These are phyloP conservation scores for Meloe dianella DNA, from an alignment of 2,888 invertebrate genomes.

Conservation along the genomic window DNA sequence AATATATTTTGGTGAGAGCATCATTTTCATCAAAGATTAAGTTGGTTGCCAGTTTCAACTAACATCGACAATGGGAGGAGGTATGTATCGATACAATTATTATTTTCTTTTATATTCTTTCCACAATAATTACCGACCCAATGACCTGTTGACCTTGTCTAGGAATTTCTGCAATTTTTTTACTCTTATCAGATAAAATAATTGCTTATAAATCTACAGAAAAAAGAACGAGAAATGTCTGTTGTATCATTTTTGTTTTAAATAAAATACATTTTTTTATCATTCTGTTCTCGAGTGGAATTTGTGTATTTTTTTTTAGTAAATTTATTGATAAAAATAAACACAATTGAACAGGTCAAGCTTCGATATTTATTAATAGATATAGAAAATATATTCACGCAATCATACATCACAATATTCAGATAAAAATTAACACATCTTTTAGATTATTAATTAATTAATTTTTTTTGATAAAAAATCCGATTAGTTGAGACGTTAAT, in stretches of 20 bases:
- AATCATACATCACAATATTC: not conserved
- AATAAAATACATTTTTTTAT: not conserved
- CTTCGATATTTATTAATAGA: conserved; percentile 13
- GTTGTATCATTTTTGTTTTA: not conserved
- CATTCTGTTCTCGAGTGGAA: not conserved
- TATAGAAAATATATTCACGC: not conserved
- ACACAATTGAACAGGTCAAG: conserved; percentile 19
- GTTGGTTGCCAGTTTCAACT: not conserved
- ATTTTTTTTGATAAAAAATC: not conserved
- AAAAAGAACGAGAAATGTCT: not conserved
- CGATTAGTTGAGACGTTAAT: not conserved
- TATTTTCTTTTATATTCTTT: not conserved
- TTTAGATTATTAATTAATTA: not conserved
- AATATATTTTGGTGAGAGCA: not conserved
- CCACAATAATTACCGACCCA: not conserved
- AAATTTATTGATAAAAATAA: not conserved
- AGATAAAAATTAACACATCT: not conserved
- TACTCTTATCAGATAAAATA: not conserved
- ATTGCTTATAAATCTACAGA: not conserved
- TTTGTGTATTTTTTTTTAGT: not conserved
- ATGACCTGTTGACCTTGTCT: not conserved
- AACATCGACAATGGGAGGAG: conserved; percentile 9
- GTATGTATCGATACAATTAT: not conserved
- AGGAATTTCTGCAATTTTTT: not conserved
- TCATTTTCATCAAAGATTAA: not conserved